phyloP scores from a whole-genome alignment of 2,888 invertebrate genomes.

The Andrena fulva region DNA sequence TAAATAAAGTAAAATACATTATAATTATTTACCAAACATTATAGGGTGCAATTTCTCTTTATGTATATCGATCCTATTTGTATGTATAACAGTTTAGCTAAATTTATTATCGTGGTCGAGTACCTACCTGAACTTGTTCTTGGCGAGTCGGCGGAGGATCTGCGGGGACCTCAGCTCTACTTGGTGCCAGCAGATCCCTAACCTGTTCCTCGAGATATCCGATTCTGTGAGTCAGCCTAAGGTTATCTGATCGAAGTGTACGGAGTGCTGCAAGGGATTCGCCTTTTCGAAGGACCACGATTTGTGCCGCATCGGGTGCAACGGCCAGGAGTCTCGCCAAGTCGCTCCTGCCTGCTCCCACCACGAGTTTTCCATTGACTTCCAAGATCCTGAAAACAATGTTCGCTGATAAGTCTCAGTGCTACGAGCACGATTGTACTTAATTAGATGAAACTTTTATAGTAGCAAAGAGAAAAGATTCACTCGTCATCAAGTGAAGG shows the following conservation, averaged over 20 bases:
- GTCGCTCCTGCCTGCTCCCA: conserved; percentile 90
- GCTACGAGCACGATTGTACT: not conserved
- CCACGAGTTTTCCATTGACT: conserved; percentile 91
- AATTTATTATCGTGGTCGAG: too few relatives aligned
- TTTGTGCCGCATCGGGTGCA: conserved; percentile 88
- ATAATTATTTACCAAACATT: too few relatives aligned
- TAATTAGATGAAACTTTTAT: conserved; percentile 5
- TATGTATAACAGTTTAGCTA: too few relatives aligned
- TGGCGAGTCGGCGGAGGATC: conserved; percentile 73
- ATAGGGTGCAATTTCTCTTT: too few relatives aligned
- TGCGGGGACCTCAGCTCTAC: conserved; percentile 71
- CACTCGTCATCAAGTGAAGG: not conserved
- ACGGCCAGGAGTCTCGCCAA: conserved; percentile 88
- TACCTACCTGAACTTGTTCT: conserved; percentile 81
- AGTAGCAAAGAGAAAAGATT: not conserved
- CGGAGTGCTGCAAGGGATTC: conserved; percentile 81
- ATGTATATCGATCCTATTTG: too few relatives aligned
- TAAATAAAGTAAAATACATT: too few relatives aligned
- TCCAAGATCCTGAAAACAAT: conserved; percentile 89
- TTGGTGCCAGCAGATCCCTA: conserved; percentile 80
- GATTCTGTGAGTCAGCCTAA: conserved; percentile 94
- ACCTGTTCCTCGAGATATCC: conserved; percentile 96
- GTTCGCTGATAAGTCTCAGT: conserved; percentile 18
- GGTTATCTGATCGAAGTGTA: conserved; percentile 90
- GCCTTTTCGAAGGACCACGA: conserved; percentile 87